Base-by-base conservation (phyloP, 2,888 invertebrate genomes). In the Onchidella celtica region DNA sequence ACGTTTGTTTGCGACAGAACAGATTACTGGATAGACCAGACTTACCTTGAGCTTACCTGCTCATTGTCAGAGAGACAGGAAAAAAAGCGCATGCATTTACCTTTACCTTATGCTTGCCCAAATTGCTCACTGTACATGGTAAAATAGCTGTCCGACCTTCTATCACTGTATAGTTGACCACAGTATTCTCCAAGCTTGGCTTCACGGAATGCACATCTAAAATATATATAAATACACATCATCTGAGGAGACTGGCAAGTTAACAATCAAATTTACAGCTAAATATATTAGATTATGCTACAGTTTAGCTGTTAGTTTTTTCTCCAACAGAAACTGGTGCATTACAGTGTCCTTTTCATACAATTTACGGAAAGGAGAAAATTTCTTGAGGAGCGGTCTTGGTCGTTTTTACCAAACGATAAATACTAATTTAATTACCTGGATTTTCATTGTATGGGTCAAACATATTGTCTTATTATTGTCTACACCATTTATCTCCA, bases 101-200 rank as follows among this genome's bases (percentile, higher is more conserved):
- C 75, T 79, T 83, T 80, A 86, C 84, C 85, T 83, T 78, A 78
- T 85, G 83, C 11, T 85, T 85, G 55, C 89, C 89, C 34, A 89
- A 85, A 81, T 87, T 81, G 68, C 87, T 86, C 14, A 90, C 88
- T 74, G 87, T 86, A 73, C 90, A 90, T 2, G 90, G 90, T 65
- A 90, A 84, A 21, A 90, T 84, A n/a, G 89, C 90, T 21, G 88
- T 87, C 47, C 88, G 86, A 3, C 89, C 90, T 32, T 87, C 88
- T 4, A 89, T 85, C 32, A 88, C 89, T 0, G 90, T 90, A 38
- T 87, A 86, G 77, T 90, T 90, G 36, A 87, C 84, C 3, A 88
- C 84, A 14, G 74, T n/a, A 14, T 55, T 75, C 34, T 81, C 81
- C 9, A 61, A 29, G n/a, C 34, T 32, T 1, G 75, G 59, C 24